Evolutionary conservation across 2,797 vertebrate species (phyloP).

Genomic region (Poeciliopsis paucimaculata): DNA sequence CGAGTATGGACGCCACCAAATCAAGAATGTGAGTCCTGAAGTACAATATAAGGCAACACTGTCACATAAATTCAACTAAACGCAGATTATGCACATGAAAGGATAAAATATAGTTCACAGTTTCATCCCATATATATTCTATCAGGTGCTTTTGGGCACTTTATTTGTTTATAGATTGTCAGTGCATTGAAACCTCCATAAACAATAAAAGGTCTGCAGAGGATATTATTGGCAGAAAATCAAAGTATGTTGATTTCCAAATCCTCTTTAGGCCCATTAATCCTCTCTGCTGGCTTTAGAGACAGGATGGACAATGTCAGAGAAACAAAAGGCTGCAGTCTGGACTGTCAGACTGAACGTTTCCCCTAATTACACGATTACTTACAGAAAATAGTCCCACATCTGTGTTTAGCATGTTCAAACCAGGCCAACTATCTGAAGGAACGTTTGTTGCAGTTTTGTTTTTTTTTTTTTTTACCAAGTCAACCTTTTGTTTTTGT

Average conservation of each 20-base stretch:
- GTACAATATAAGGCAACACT: slow-evolving; percentile 14
- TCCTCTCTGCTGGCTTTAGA: slow-evolving; percentile 38
- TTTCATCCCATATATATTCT: not conserved
- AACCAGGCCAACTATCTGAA: no score
- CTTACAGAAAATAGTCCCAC: not conserved
- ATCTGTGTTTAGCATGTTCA: not conserved
- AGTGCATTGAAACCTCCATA: slow-evolving; percentile 5
- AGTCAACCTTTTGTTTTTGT: no score
- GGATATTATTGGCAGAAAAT: slow-evolving; percentile 50
- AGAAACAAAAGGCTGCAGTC: slow-evolving; percentile 9
- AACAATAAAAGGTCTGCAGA: slow-evolving; percentile 8
- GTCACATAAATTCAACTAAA: not conserved
- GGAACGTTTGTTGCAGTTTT: no score
- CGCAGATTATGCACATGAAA: not conserved
- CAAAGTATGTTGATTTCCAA: slow-evolving; percentile 64
- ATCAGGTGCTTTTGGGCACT: not conserved
- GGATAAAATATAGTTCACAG: not conserved
- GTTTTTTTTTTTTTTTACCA: no score
- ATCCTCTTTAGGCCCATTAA: slow-evolving; percentile 55
- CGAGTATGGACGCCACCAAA: slow-evolving; percentile 5
- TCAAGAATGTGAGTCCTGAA: slow-evolving; percentile 12
- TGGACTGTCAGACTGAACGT: slow-evolving; percentile 9
- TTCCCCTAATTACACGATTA: slow-evolving; percentile 3
- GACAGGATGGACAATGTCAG: not conserved
- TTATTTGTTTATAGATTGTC: slow-evolving; percentile 1